Base-by-base conservation (phyloP, 2,797 vertebrate genomes). In the Cephalopachus bancanus region DNA sequence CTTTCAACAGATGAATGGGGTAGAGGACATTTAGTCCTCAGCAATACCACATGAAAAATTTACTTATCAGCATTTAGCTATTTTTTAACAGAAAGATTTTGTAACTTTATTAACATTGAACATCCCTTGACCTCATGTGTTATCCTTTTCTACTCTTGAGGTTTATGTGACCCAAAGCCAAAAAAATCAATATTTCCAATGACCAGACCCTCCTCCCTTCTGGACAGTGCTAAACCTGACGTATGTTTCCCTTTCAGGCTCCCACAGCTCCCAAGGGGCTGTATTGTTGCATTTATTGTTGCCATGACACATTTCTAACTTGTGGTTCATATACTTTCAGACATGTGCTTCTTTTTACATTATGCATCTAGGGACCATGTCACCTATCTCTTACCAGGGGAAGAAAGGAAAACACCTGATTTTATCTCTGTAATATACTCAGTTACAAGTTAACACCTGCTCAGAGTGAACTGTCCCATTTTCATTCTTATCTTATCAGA, bases 41-140 rank as follows among this genome's bases (percentile, higher is more conserved):
- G 33, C 30, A 44, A 33, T 7, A 15, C 51, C 22, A 53, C 49
- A 24, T 67, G 49, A 24, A 89, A 65, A 30, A 30, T 67, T 81
- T 44, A 55, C 9, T 2, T 75, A 16, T 12, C 60, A 62, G 20
- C 19, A 64, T 51, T 74, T 85, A 15, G 7, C 44, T 57, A 11
- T 86, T 91, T 78, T 83, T 80, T 59, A 81, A 75, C 1, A 89
- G 67, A 69, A 93, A 10, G 64, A 72, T 81, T 95, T 51, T 30
- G 22, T 72, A 55, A 86, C 55, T 89, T 90, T 20, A 74, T 89
- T 59, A 74, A 53, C 65, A 30, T 30, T 65, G 49, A 69, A 12
- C 5, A 49, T 75, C 90, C 17, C 26, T 17, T 93, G 49, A 28
- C 28, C 22, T 64, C 7, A 24, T 49, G 7, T 51, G 7, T 37